Conservation (phyloP, 2,113 vertebrate genomes). For the Brevimyrus niger region DNA sequence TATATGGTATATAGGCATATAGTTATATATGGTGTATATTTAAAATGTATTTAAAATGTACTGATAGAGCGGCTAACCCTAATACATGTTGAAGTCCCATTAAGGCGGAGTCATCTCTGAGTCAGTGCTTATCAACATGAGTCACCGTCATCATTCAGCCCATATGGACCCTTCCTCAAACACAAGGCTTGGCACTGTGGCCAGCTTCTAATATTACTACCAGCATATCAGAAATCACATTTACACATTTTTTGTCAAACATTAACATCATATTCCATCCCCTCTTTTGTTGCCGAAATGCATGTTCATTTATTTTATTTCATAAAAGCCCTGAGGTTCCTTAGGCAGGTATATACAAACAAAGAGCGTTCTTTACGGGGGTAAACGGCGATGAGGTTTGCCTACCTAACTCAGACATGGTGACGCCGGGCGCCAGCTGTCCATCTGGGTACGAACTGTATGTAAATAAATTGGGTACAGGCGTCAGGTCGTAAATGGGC, state of each 20-base stretch:
- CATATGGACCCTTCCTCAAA: background rate
- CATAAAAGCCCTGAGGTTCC: background rate
- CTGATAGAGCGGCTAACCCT: background rate
- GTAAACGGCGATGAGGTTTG: slow-evolving; percentile 3
- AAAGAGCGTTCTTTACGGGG: background rate
- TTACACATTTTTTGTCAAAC: background rate
- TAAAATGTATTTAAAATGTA: background rate
- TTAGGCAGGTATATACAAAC: background rate
- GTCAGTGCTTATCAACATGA: slow-evolving; percentile 38
- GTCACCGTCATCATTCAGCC: slow-evolving; percentile 22
- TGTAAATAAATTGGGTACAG: slow-evolving; percentile 95
- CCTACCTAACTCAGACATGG: slow-evolving; percentile 93
- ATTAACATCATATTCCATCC: background rate
- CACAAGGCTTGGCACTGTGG: background rate
- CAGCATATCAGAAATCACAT: background rate
- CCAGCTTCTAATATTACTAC: background rate
- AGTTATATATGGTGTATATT: background rate
- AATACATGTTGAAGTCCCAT: background rate
- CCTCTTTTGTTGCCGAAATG: background rate
- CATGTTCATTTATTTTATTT: background rate
- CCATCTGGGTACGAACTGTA: slow-evolving; percentile 91
- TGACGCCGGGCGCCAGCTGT: slow-evolving; percentile 79
- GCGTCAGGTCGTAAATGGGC: slow-evolving; percentile 95
- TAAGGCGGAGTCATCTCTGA: slow-evolving; percentile 43
- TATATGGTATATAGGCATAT: background rate